Conservation (phyloP, 2,113 vertebrate genomes). For the Euleptes europaea region DNA sequence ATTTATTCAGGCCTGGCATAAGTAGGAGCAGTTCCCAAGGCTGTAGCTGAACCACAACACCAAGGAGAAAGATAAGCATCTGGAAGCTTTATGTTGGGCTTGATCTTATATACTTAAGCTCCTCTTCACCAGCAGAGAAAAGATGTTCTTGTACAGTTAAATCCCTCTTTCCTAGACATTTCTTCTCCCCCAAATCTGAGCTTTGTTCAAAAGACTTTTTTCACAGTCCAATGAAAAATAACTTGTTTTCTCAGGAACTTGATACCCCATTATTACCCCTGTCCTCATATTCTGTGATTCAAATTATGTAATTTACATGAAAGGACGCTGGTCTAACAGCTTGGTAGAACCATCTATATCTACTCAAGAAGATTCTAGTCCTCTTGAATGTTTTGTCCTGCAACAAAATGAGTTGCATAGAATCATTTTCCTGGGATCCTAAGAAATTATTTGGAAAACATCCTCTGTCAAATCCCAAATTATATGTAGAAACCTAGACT, state of each 20-base stretch:
- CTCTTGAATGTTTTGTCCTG: no score
- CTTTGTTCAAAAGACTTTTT: not conserved
- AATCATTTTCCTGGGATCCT: no score
- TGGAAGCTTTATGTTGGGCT: not conserved
- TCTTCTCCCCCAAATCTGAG: not conserved
- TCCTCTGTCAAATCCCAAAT: no score
- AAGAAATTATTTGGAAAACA: no score
- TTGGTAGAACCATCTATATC: no score
- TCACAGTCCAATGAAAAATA: not conserved
- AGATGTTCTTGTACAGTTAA: not conserved
- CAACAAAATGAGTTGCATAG: no score
- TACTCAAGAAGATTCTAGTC: no score
- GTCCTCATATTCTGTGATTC: no score
- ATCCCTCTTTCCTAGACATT: not conserved
- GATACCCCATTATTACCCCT: not conserved
- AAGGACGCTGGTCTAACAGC: no score
- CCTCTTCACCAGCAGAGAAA: not conserved
- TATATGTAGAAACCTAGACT: no score
- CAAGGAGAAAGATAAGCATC: not conserved
- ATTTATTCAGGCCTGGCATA: conserved; percentile 1
- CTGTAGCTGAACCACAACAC: not conserved
- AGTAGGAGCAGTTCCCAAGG: not conserved
- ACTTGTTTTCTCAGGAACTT: not conserved
- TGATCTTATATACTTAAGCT: not conserved
- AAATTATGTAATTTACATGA: no score